A percentile compares a stretch with the other conserved stretches of the same genome.
These are phyloP conservation scores for Regulus satrapa DNA, from an alignment of 2,113 vertebrate species.

Conservation along the genomic window DNA sequence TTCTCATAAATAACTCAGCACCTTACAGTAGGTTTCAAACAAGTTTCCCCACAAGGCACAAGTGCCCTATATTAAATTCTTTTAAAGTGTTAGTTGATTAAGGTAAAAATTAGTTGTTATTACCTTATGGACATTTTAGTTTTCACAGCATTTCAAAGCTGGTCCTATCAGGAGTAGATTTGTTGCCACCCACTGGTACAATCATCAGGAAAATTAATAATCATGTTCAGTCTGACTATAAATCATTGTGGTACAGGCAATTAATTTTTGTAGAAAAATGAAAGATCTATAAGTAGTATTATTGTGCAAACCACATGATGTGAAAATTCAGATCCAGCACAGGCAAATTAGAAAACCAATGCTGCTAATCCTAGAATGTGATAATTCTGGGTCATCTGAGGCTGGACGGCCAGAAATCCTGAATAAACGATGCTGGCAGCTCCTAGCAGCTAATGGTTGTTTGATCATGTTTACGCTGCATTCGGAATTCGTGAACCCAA, in stretches of 20 bases:
- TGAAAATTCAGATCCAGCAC: conserved; percentile 78
- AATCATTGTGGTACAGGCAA: conserved; percentile 94
- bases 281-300: conserved; percentile 88
- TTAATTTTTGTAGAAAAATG: conserved; percentile 89
- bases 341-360: conserved; percentile 60
- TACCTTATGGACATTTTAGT: conserved; percentile 87
- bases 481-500: background rate
- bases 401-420: conserved; percentile 31
- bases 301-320: conserved; percentile 81
- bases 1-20: conserved; percentile 87
- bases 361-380: conserved; percentile 63
- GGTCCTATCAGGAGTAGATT: conserved; percentile 79
- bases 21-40: conserved; percentile 77
- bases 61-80: conserved; percentile 86
- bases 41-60: conserved; percentile 81
- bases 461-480: background rate
- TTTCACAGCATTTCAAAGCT: conserved; percentile 82
- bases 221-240: conserved; percentile 88
- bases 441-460: conserved; percentile 29
- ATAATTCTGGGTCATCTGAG: conserved; percentile 59
- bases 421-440: conserved; percentile 50
- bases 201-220: conserved; percentile 98
- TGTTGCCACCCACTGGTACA: conserved; percentile 91
- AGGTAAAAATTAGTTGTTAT: conserved; percentile 91
- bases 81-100: conserved; percentile 91